These are phyloP conservation scores for Amia ocellicauda DNA, from an alignment of 2,113 vertebrate genomes.

Conservation along the genomic window DNA sequence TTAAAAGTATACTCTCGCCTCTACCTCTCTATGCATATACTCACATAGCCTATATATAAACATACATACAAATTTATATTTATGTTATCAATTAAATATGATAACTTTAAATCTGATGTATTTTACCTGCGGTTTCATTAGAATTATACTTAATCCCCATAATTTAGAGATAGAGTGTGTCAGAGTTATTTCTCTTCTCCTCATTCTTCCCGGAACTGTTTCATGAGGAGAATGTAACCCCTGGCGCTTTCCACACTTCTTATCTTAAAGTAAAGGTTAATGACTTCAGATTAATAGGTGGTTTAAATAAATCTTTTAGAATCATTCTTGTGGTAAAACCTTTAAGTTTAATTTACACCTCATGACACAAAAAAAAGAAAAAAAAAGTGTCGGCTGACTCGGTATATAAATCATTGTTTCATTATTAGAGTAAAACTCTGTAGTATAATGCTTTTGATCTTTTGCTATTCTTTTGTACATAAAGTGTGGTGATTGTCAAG, in stretches of 20 bases:
- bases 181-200: slow-evolving; percentile 1
- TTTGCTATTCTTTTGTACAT: too few species aligned
- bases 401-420: too few species aligned
- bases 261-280: slow-evolving; percentile 30
- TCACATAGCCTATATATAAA: too few species aligned
- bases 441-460: too few species aligned
- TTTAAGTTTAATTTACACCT: slow-evolving; percentile 13
- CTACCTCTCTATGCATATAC: too few species aligned
- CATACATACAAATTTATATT: slow-evolving; percentile 2
- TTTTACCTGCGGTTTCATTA: slow-evolving; percentile 9
- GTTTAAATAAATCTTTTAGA: slow-evolving; percentile 26
- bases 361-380: too few species aligned
- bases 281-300: slow-evolving; percentile 28
- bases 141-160: not conserved
- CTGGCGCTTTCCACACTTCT: slow-evolving; percentile 25
- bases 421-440: too few species aligned
- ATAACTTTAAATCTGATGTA: not conserved
- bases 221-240: slow-evolving; percentile 10
- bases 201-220: not conserved
- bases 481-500: too few species aligned
- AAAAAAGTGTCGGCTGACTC: too few species aligned
- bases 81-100: not conserved
- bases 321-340: slow-evolving; percentile 15
- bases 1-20: too few species aligned
- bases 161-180: not conserved